Percentiles rank a stretch among this genome's conserved stretches.
phyloP scores from a whole-genome alignment of 2,797 vertebrate species.

The Avahi laniger region DNA sequence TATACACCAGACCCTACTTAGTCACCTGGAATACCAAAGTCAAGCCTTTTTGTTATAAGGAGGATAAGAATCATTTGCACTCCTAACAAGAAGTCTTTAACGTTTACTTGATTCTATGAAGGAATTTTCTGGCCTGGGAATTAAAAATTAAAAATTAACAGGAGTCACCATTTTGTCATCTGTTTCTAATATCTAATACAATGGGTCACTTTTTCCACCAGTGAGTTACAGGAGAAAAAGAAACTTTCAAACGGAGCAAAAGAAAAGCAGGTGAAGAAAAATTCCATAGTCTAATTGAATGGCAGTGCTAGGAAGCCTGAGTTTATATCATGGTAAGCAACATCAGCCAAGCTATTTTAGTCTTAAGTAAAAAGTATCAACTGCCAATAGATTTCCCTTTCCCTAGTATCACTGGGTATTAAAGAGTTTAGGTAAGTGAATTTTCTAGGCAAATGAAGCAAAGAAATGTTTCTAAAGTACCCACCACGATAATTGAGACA shows the following conservation, averaged over 20 bases:
- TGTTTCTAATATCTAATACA: slow-evolving; percentile 67
- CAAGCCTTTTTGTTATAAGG: slow-evolving; percentile 45
- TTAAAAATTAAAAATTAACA: slow-evolving; percentile 26
- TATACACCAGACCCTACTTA: slow-evolving; percentile 51
- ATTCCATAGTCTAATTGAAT: slow-evolving; percentile 37
- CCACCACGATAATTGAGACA: background rate
- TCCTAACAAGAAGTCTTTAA: slow-evolving; percentile 36
- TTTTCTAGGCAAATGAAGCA: slow-evolving; percentile 42
- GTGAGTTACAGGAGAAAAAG: slow-evolving; percentile 28
- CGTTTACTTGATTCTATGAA: slow-evolving; percentile 38
- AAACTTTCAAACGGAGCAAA: slow-evolving; percentile 54
- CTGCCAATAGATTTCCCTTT: background rate
- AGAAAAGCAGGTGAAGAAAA: slow-evolving; percentile 48
- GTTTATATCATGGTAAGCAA: slow-evolving; percentile 33
- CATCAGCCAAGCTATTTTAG: slow-evolving; percentile 33
- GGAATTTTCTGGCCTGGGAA: slow-evolving; percentile 29
- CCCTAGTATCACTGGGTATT: background rate
- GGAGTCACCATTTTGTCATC: slow-evolving; percentile 36
- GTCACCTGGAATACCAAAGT: slow-evolving; percentile 48
- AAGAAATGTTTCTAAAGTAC: background rate
- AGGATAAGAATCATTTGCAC: slow-evolving; percentile 34
- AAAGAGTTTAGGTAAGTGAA: background rate
- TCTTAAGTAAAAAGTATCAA: slow-evolving; percentile 42
- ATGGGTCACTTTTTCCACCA: slow-evolving; percentile 43
- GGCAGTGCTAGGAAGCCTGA: slow-evolving; percentile 28